Percentiles rank a stretch among this genome's conserved stretches.
phyloP scores from a whole-genome alignment of 2,113 vertebrate species.

The Lepisosteus osseus region DNA sequence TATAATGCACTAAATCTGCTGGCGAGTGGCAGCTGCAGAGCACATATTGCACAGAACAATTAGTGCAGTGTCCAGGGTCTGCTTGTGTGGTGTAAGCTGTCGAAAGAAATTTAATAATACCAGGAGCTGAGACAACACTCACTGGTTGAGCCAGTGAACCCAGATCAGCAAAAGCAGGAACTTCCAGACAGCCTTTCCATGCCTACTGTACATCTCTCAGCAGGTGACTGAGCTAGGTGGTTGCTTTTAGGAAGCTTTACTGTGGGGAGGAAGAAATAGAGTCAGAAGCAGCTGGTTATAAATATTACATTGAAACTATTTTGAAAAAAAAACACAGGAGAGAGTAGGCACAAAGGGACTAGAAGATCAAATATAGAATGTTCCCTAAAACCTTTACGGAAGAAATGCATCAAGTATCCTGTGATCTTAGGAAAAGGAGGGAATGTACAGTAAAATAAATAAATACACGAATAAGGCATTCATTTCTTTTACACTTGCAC shows the following conservation, averaged over 20 bases:
- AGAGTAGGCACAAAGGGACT: constrained; percentile 33
- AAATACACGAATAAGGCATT: constrained; percentile 54
- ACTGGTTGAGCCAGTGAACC: background rate
- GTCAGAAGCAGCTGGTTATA: constrained; percentile 37
- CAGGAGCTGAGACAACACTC: background rate
- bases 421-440: constrained; percentile 35
- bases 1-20: background rate
- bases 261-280: constrained; percentile 9
- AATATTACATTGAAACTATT: constrained; percentile 57
- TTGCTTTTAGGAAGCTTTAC: constrained; percentile 49
- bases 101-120: constrained; percentile 6
- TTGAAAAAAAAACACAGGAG: constrained; percentile 37
- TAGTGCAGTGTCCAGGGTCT: background rate
- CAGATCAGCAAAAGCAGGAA: background rate
- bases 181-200: background rate
- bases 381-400: constrained; percentile 26
- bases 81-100: background rate
- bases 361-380: constrained; percentile 43
- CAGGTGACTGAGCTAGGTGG: constrained; percentile 22
- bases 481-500: too few relatives aligned
- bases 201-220: constrained; percentile 14
- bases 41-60: background rate
- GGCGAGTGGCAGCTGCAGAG: background rate
- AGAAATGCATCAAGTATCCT: constrained; percentile 30
- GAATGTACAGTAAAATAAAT: constrained; percentile 26